A percentile compares a stretch with the other conserved stretches of the same genome.
Conservation (phyloP, 2,113 vertebrate species). For the Odontophorus gujanensis region DNA sequence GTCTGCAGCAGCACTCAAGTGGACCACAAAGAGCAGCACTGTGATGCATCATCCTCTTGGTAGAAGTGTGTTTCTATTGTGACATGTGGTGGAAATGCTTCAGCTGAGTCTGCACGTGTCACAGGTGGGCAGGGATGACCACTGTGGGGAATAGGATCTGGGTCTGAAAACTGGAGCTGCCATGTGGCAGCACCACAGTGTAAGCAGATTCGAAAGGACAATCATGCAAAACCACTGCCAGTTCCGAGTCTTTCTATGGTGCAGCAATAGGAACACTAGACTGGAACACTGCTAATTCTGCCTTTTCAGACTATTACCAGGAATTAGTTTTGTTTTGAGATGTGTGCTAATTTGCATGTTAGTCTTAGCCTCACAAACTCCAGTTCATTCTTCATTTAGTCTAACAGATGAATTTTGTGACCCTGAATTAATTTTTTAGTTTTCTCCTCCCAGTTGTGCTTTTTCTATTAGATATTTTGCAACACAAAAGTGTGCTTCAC, state of each 20-base stretch:
- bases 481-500: background rate
- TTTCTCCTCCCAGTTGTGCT: background rate
- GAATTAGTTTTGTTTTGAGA: background rate
- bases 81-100: fast-evolving
- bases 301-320: background rate
- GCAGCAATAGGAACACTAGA: background rate
- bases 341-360: background rate
- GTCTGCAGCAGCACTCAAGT: background rate
- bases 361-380: background rate
- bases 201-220: background rate
- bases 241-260: background rate
- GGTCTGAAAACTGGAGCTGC: background rate
- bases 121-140: background rate
- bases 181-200: background rate
- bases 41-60: background rate
- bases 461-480: background rate
- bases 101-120: background rate
- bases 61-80: background rate
- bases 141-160: fast-evolving
- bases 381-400: background rate
- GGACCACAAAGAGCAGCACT: background rate
- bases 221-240: background rate
- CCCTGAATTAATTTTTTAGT: background rate
- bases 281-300: background rate
- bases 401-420: background rate